Base-by-base conservation (phyloP, 2,888 invertebrate species). In the Eumerus sabulonum region DNA sequence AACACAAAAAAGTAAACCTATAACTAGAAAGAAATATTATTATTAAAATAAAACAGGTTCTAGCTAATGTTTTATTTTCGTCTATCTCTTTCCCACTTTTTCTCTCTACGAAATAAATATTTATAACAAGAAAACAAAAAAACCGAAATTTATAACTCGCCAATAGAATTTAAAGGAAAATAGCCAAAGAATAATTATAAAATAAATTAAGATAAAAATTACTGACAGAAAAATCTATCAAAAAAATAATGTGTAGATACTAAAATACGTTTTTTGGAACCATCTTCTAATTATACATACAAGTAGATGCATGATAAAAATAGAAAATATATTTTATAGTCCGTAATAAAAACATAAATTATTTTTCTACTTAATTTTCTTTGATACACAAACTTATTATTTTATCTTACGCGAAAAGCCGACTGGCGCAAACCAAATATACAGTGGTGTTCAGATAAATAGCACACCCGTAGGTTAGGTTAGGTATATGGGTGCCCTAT, bases 51-150 rank as follows among this genome's bases (percentile, higher is more conserved):
- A 35, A 45, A 16, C 11, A 57, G 11, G 9, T 27, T 50, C 12
- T 67, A 67, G 56, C 53, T 53, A 47, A 36, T 40, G 72, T 74
- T 59, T 64, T 48, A 19, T 35, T 68, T 19, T 60, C 60, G 45
- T 59, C 40, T 50, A 48, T 44, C 40, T 45, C 45, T 60, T 57
- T 68, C 54, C 62, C 42, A 62, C 56, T 59, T 57, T 60, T 68
- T 77, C 56, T 68, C 77, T 73, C 51, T 68, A 72, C 47, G 73
- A 72, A 56, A 36, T 5, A 74, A 36, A 50, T 44, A 40, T 51
- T 71, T n/a, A n/a, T n/a, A n/a, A n/a, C 63, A 2, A 27, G 7
- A 64, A 27, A 64, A 17, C 27, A 2, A 64, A 36, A 73, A 53
- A 56, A 14, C 18, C 11, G 45, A 53, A 45, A 36, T 14, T n/a